phyloP scores from a whole-genome alignment of 1,140 invertebrate genomes.

The Drosophila kanapiae region DNA sequence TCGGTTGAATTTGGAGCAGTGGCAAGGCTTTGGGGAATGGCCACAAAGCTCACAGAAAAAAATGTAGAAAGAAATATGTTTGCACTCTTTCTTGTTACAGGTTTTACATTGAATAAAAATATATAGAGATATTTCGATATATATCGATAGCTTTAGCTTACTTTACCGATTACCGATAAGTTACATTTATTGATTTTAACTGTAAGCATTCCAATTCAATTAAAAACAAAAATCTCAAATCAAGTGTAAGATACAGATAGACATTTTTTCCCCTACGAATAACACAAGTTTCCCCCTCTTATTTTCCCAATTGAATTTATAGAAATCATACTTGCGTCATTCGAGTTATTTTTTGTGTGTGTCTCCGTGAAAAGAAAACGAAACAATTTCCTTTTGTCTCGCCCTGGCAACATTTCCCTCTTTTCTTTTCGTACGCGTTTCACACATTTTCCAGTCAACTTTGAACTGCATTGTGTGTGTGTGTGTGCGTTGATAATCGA shows the following conservation, averaged over 20 bases:
- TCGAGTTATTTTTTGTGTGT: constrained; percentile 2
- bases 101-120: not conserved
- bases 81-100: too few species aligned
- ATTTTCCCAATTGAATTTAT: constrained; percentile 27
- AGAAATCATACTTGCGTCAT: constrained; percentile 58
- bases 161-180: not conserved
- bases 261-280: constrained; percentile 11
- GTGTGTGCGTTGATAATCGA: constrained; percentile 71
- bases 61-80: not conserved
- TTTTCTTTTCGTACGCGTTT: constrained; percentile 31
- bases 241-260: not conserved
- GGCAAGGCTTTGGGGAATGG: not conserved
- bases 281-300: constrained; percentile 1
- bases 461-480: constrained; percentile 41
- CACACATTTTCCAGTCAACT: constrained; percentile 42
- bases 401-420: constrained; percentile 27
- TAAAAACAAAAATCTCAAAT: not conserved
- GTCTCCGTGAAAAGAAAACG: constrained; percentile 37
- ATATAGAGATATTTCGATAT: too few species aligned
- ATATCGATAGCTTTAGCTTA: not conserved
- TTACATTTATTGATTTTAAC: too few species aligned
- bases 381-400: constrained; percentile 71
- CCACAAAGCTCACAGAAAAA: not conserved
- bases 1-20: constrained; percentile 43
- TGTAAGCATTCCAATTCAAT: not conserved